Conservation (phyloP, 2,113 vertebrate genomes). For the Triplophysa tibetana region DNA sequence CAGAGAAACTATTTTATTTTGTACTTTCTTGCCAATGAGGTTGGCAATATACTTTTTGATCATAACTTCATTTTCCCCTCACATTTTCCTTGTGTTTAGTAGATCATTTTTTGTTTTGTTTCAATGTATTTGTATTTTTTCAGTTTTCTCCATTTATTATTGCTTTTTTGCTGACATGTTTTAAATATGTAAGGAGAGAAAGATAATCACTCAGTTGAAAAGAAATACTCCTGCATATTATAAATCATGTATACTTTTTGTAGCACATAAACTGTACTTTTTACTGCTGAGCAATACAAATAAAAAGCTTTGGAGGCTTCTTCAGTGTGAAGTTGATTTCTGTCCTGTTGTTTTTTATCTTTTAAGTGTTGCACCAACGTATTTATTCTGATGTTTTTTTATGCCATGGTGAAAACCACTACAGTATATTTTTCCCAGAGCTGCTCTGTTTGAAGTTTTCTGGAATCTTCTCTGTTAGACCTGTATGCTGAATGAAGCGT, state of each 20-base stretch:
- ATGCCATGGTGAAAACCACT: neutral
- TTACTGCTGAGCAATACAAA: constrained; percentile 81
- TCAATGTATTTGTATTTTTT: constrained; percentile 26
- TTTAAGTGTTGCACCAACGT: neutral
- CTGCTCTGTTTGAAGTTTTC: constrained; percentile 14
- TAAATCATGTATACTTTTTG: constrained; percentile 67
- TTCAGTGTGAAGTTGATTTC: constrained; percentile 24
- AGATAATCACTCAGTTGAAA: constrained; percentile 50
- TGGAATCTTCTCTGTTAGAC: constrained; percentile 21
- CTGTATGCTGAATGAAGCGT: constrained; percentile 41
- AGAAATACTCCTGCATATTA: constrained; percentile 27
- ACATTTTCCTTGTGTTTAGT: constrained; percentile 61
- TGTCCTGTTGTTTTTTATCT: neutral
- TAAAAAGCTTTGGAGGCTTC: constrained; percentile 47
- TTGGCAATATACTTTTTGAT: constrained; percentile 44
- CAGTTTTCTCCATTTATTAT: constrained; percentile 48
- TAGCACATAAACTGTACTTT: constrained; percentile 80
- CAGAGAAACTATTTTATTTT: constrained; percentile 61
- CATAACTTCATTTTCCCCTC: constrained; percentile 53
- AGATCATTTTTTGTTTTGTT: constrained; percentile 58
- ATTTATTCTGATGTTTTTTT: constrained; percentile 1
- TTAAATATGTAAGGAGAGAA: constrained; percentile 47
- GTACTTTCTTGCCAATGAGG: constrained; percentile 59
- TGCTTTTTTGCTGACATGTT: constrained; percentile 60
- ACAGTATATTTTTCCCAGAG: neutral